phyloP scores from a whole-genome alignment of 2,113 vertebrate species.

The Chrysochloris asiatica region DNA sequence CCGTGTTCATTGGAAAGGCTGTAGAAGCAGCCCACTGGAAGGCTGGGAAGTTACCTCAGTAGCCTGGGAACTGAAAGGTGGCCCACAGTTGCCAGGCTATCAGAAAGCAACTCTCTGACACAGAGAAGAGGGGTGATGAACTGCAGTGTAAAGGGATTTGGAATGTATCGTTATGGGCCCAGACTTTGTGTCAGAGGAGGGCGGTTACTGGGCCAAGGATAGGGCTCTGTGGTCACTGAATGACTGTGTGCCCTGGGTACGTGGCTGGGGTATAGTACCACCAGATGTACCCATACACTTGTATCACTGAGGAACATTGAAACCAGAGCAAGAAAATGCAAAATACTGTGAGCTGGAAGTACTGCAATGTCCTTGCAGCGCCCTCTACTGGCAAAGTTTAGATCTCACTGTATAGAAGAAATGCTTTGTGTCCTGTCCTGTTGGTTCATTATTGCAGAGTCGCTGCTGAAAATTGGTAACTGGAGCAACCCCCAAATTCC shows the following conservation, averaged over 20 bases:
- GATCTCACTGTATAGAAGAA: neutral
- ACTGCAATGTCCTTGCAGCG: constrained; percentile 27
- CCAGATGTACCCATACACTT: neutral
- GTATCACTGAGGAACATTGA: neutral
- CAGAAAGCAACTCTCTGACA: neutral
- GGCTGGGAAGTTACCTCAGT: neutral
- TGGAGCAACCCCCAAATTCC: neutral
- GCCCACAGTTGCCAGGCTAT: neutral
- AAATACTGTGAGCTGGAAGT: neutral
- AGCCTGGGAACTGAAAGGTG: neutral
- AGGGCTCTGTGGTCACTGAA: neutral
- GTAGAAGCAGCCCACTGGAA: neutral
- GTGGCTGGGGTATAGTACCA: neutral
- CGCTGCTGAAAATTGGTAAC: neutral
- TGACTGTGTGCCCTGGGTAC: neutral
- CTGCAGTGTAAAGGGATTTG: neutral
- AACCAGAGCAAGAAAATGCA: neutral
- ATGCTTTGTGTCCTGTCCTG: neutral
- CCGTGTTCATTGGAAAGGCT: neutral
- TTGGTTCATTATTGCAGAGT: neutral
- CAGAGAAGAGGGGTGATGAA: neutral
- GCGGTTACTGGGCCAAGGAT: neutral
- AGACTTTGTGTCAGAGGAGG: neutral
- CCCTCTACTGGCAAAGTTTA: constrained; percentile 66
- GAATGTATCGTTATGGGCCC: neutral